Conservation (phyloP, 2,797 vertebrate genomes). For the Acanthurus lineatus region DNA sequence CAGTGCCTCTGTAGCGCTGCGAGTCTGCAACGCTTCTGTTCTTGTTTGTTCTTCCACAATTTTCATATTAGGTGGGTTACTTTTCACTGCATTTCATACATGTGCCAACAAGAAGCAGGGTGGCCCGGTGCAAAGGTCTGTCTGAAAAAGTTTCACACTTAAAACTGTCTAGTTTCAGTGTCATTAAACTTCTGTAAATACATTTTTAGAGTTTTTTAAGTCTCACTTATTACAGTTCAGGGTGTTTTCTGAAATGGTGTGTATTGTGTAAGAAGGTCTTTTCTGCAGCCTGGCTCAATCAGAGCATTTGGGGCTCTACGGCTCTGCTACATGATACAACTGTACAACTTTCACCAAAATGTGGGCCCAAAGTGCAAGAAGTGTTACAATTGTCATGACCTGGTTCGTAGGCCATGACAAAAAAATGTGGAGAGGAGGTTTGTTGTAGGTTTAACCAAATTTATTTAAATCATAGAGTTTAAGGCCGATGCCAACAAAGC, state of each 20-base stretch:
- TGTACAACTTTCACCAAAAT: no score
- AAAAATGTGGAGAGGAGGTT: no score
- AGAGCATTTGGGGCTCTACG: no score
- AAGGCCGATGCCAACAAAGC: no score
- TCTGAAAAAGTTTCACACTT: background rate
- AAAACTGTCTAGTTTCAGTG: background rate
- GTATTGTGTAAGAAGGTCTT: background rate
- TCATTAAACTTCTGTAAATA: background rate
- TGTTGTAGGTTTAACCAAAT: no score
- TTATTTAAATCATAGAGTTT: no score
- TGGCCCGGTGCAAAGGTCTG: background rate
- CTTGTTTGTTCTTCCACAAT: slow-evolving; percentile 4
- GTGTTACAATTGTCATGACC: no score
- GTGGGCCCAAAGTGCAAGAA: no score
- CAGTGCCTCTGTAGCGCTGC: background rate
- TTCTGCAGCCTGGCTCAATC: no score
- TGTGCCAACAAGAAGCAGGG: background rate
- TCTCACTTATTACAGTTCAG: background rate
- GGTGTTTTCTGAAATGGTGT: background rate
- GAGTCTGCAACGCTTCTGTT: background rate
- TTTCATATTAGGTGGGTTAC: background rate
- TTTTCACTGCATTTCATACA: background rate
- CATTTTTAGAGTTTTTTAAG: background rate
- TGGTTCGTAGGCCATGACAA: no score
- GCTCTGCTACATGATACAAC: no score